Percentiles rank a stretch among this genome's conserved stretches.
These are phyloP conservation scores for Ariopsis seemanni DNA, from an alignment of 2,113 vertebrate species.

Conservation along the genomic window DNA sequence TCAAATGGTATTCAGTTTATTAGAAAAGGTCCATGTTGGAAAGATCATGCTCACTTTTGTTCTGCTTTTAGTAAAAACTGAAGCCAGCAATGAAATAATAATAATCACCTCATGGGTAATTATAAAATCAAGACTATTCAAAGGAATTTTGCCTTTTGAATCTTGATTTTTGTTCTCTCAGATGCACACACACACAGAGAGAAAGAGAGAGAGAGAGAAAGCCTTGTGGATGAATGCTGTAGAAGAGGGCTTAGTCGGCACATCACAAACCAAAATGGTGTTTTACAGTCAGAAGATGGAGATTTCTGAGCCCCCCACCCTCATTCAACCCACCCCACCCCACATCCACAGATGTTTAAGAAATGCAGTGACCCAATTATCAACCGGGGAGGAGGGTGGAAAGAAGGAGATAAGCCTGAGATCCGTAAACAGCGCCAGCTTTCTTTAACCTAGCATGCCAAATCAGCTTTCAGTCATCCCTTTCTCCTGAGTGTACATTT, in stretches of 20 bases:
- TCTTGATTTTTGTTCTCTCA: background rate
- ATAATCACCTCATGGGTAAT: slow-evolving; percentile 13
- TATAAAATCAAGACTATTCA: slow-evolving; percentile 18
- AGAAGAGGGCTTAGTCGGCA: slow-evolving; percentile 43
- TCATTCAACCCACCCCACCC: background rate
- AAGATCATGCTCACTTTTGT: background rate
- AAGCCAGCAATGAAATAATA: slow-evolving; percentile 11
- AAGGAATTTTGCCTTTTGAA: background rate
- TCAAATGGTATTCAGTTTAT: background rate
- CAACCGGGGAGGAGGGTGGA: slow-evolving; percentile 38
- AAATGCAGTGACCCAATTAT: slow-evolving; percentile 55
- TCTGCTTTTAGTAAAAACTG: background rate
- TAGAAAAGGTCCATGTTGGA: background rate
- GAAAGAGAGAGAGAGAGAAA: background rate
- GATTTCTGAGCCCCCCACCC: background rate
- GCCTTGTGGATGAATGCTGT: slow-evolving; percentile 22
- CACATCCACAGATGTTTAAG: slow-evolving; percentile 41
- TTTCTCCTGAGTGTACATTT: slow-evolving; percentile 36
- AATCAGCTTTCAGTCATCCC: slow-evolving; percentile 42
- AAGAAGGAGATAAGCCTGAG: slow-evolving; percentile 42
- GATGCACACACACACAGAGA: background rate
- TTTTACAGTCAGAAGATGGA: slow-evolving; percentile 38
- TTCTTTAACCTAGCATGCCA: slow-evolving; percentile 34
- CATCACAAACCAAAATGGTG: slow-evolving; percentile 36
- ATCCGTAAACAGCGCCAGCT: slow-evolving; percentile 20